phyloP scores from a whole-genome alignment of 2,797 vertebrate genomes.

The Pitangus sulphuratus region DNA sequence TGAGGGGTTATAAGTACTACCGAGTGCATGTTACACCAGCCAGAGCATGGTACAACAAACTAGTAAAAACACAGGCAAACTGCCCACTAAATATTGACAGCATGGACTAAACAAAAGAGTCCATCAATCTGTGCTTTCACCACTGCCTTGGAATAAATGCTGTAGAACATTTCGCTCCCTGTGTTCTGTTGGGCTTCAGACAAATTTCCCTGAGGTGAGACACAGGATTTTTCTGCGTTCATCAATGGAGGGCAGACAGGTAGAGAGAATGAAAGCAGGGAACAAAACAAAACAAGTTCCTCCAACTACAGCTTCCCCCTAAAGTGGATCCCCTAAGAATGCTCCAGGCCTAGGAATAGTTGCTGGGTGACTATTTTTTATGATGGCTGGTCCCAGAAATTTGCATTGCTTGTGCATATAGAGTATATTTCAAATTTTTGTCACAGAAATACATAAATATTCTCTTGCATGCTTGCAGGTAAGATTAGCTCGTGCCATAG shows the following conservation, averaged over 20 bases:
- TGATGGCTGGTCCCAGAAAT: background rate
- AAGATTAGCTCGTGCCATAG: background rate
- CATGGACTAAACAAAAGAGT: background rate
- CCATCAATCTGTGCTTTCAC: background rate
- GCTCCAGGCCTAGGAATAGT: background rate
- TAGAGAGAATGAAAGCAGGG: background rate
- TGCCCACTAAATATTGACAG: background rate
- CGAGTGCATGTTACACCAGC: background rate
- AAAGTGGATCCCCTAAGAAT: background rate
- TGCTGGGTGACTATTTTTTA: background rate
- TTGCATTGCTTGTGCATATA: background rate
- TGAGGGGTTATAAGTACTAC: background rate
- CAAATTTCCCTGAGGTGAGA: accelerated
- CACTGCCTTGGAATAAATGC: background rate
- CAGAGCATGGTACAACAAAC: background rate
- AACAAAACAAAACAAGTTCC: background rate
- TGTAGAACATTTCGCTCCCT: background rate
- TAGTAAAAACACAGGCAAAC: background rate
- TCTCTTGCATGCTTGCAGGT: background rate
- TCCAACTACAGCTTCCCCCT: background rate
- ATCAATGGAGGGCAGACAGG: background rate
- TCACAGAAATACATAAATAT: background rate
- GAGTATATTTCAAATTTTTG: background rate
- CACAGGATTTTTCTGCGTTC: background rate
- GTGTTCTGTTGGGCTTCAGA: background rate